Evolutionary conservation across 2,888 invertebrate species (phyloP).

Genomic region (Camptogramma bilineatum): DNA sequence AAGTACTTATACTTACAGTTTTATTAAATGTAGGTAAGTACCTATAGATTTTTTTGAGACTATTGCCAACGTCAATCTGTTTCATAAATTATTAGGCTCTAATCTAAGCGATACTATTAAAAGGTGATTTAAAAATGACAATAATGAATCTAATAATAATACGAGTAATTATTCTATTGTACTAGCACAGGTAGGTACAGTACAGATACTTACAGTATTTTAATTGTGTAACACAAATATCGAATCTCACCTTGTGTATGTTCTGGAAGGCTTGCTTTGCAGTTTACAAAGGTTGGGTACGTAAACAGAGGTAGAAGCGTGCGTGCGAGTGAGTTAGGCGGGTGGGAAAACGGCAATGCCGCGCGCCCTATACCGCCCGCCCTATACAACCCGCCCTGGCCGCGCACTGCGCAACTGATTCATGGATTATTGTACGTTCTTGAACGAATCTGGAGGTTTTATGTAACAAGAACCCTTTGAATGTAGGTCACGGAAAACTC

Average conservation of each 20-base stretch:
- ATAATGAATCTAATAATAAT: no score
- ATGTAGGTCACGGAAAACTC: constrained; percentile 28
- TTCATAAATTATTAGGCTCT: no score
- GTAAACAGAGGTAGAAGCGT: constrained; percentile 21
- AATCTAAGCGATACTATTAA: no score
- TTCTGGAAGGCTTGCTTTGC: constrained; percentile 37
- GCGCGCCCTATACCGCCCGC: constrained; percentile 48
- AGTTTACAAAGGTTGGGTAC: constrained; percentile 15
- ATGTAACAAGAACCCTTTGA: constrained; percentile 31
- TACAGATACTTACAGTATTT: no score
- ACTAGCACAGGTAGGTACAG: no score
- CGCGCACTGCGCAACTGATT: constrained; percentile 60
- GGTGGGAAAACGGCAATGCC: constrained; percentile 58
- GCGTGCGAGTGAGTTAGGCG: constrained; percentile 56
- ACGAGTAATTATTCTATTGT: no score
- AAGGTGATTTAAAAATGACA: no score
- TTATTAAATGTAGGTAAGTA: neutral
- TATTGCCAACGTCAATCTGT: no score
- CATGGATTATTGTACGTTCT: constrained; percentile 37
- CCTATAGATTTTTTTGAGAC: no score
- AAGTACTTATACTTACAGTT: no score
- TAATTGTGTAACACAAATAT: neutral
- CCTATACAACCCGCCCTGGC: constrained; percentile 45
- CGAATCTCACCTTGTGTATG: constrained; percentile 22
- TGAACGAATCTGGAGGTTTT: constrained; percentile 18